Percentiles rank a stretch among this genome's conserved stretches.
These are phyloP conservation scores for Oscheius sp. DNA, from an alignment of 1,140 invertebrate genomes.

Conservation along the genomic window DNA sequence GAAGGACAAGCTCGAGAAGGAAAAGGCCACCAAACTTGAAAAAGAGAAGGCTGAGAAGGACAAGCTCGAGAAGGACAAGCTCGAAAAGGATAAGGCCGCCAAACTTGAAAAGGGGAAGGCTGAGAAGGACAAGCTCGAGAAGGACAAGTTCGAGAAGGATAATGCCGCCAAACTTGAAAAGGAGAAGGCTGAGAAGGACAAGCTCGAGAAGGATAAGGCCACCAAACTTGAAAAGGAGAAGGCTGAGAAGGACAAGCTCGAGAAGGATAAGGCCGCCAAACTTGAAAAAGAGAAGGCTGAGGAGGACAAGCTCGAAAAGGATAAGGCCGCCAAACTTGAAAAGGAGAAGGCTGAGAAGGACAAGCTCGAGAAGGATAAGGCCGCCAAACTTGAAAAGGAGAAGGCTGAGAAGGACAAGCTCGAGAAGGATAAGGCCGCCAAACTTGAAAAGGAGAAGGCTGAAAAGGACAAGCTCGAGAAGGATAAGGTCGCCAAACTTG, in stretches of 20 bases:
- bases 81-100: neutral
- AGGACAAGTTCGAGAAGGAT: neutral
- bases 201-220: conserved; percentile 3
- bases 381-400: neutral
- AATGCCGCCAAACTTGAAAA: neutral
- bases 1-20: neutral
- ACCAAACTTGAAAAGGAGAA: neutral
- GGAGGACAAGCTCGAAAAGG: neutral
- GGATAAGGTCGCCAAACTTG: neutral
- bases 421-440: conserved; percentile 2
- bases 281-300: neutral
- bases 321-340: neutral
- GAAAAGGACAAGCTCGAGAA: neutral
- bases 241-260: neutral
- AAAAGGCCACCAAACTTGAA: neutral
- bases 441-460: neutral
- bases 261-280: neutral
- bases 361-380: neutral
- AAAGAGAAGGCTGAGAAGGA: conserved; percentile 1
- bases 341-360: neutral
- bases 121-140: neutral
- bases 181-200: neutral
- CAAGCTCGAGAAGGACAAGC: neutral
- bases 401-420: neutral
- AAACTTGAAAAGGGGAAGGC: neutral